Evolutionary conservation across 2,113 vertebrate genomes (phyloP).

Genomic region (Cervus canadensis): DNA sequence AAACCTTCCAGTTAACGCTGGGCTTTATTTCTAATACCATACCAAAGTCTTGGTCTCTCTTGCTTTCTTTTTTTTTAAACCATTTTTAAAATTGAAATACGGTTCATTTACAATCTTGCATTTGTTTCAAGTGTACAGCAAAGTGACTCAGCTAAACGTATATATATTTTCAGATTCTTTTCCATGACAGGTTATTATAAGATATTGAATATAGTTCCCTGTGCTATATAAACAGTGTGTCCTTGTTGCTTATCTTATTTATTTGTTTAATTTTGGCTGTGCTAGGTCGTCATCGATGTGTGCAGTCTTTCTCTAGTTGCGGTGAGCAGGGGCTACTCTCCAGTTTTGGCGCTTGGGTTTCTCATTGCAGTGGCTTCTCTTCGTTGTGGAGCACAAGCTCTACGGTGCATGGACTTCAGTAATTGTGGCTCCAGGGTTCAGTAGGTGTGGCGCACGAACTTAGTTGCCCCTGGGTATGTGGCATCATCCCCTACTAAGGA

Average conservation of each 20-base stretch:
- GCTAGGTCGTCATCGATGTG: background rate
- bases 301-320: background rate
- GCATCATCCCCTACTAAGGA: background rate
- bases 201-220: background rate
- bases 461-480: background rate
- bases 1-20: background rate
- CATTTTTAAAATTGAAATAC: background rate
- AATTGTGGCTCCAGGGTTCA: background rate
- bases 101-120: background rate
- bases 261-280: background rate
- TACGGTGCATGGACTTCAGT: background rate
- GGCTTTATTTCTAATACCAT: background rate
- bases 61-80: background rate
- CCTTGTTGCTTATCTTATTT: background rate
- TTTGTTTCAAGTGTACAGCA: background rate
- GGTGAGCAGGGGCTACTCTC: background rate
- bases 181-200: background rate
- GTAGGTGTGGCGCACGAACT: background rate
- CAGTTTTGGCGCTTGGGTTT: background rate
- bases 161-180: background rate
- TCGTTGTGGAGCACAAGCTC: fast-evolving
- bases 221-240: background rate
- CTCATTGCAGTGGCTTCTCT: background rate
- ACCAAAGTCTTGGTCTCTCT: background rate
- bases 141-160: background rate